Percentiles rank a stretch among this genome's conserved stretches.
These are phyloP conservation scores for Thrips palmi DNA, from an alignment of 1,140 invertebrate species.

Conservation along the genomic window DNA sequence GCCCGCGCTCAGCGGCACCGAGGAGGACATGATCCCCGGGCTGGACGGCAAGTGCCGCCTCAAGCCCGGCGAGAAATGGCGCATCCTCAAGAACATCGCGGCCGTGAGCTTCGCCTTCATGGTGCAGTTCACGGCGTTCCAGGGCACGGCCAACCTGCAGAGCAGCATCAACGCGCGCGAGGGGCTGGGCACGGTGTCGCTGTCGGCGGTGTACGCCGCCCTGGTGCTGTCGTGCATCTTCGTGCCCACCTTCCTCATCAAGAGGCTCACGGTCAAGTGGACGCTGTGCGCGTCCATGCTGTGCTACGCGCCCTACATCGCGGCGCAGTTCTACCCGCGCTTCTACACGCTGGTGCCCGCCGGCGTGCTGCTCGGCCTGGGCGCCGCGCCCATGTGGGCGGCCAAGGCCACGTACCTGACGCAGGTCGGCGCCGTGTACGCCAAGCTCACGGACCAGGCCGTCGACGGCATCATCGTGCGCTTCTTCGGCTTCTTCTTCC, in stretches of 20 bases:
- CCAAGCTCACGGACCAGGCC: constrained; percentile 67
- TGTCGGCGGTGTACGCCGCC: constrained; percentile 73
- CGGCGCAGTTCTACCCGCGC: constrained; percentile 74
- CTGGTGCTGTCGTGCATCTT: constrained; percentile 84
- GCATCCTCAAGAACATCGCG: constrained; percentile 73
- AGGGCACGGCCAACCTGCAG: constrained; percentile 75
- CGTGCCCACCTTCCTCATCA: constrained; percentile 74
- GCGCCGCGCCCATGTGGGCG: constrained; percentile 90
- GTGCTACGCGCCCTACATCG: constrained; percentile 86
- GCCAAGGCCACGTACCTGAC: constrained; percentile 92
- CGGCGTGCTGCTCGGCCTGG: constrained; percentile 71
- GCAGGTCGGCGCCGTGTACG: constrained; percentile 75
- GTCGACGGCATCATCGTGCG: constrained; percentile 79
- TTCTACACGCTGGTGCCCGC: constrained; percentile 86
- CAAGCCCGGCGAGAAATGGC: constrained; percentile 59
- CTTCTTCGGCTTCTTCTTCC: constrained; percentile 97
- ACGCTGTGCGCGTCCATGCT: constrained; percentile 79
- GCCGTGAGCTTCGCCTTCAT: constrained; percentile 76
- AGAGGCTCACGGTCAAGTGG: constrained; percentile 84
- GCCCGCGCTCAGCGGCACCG: constrained; percentile 30
- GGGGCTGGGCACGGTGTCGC: constrained; percentile 58
- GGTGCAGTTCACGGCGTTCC: constrained; percentile 85
- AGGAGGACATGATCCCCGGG: constrained; percentile 39
- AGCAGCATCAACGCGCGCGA: constrained; percentile 70
- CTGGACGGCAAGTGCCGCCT: constrained; percentile 60